These are phyloP conservation scores for Trilocha varians DNA, from an alignment of 2,888 invertebrate genomes.

Conservation along the genomic window DNA sequence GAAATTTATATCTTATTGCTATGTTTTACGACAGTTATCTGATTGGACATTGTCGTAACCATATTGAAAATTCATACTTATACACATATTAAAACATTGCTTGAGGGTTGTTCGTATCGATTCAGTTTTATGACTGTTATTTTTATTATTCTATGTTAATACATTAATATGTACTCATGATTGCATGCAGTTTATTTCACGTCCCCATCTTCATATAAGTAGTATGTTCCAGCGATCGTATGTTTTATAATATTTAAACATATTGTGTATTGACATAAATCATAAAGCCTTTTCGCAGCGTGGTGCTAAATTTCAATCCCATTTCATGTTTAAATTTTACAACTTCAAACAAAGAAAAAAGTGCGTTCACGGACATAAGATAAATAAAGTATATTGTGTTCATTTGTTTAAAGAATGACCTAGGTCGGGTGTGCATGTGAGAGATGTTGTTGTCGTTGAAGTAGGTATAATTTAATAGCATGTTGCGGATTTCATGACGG, in stretches of 20 bases:
- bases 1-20: slow-evolving; percentile 53
- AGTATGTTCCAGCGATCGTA: background rate
- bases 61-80: slow-evolving; percentile 48
- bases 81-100: slow-evolving; percentile 46
- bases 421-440: background rate
- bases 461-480: background rate
- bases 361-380: background rate
- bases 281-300: background rate
- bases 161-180: slow-evolving; percentile 44
- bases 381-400: background rate
- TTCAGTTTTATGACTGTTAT: slow-evolving; percentile 56
- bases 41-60: slow-evolving; percentile 40
- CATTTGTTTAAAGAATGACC: background rate
- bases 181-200: slow-evolving; percentile 16
- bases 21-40: slow-evolving; percentile 50
- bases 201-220: slow-evolving; percentile 1
- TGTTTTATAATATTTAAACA: background rate
- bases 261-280: background rate
- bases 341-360: background rate
- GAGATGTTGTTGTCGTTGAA: background rate
- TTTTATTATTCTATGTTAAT: slow-evolving; percentile 62
- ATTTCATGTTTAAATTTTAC: background rate
- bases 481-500: background rate
- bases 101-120: slow-evolving; percentile 55
- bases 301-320: background rate